Percentiles rank a stretch among this genome's conserved stretches.
Conservation (phyloP, 1,140 invertebrate genomes). For the Homalodisca vitripennis region DNA sequence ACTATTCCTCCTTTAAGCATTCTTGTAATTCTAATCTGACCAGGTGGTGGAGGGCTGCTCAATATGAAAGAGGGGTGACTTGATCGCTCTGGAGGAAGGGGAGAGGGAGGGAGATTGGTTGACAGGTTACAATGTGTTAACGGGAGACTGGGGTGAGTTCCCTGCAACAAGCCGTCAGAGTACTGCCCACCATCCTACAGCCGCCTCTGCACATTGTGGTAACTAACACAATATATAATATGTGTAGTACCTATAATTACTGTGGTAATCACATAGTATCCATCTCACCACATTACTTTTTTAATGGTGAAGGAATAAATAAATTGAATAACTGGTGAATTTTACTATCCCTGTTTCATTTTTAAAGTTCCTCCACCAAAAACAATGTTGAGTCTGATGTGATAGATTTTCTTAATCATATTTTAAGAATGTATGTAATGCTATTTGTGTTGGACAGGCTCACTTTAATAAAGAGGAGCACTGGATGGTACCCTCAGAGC, state of each 20-base stretch:
- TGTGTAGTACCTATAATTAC: too few species aligned
- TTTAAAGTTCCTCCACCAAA: too few species aligned
- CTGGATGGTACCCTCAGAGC: conserved; percentile 1
- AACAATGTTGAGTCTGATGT: too few species aligned
- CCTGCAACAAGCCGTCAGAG: conserved; percentile 83
- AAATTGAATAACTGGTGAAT: too few species aligned
- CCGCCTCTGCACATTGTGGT: conserved; percentile 56
- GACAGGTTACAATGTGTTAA: conserved; percentile 62
- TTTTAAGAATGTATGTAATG: neutral
- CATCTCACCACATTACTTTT: too few species aligned
- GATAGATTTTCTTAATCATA: too few species aligned
- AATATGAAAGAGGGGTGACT: conserved; percentile 76
- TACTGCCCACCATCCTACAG: conserved; percentile 77
- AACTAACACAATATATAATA: neutral
- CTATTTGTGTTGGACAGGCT: neutral
- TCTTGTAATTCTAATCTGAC: too few species aligned
- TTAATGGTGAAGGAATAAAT: too few species aligned
- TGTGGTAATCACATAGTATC: too few species aligned
- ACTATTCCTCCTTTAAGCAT: too few species aligned
- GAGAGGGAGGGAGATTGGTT: conserved; percentile 74
- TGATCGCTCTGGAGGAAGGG: conserved; percentile 76
- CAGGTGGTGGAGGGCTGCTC: conserved; percentile 62
- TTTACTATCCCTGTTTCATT: too few species aligned
- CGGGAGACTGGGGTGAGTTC: conserved; percentile 76
- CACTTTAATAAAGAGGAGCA: conserved; percentile 22